Conservation (phyloP, 1,140 invertebrate genomes). For the Pachyrhynchus sulphureomaculatus region DNA sequence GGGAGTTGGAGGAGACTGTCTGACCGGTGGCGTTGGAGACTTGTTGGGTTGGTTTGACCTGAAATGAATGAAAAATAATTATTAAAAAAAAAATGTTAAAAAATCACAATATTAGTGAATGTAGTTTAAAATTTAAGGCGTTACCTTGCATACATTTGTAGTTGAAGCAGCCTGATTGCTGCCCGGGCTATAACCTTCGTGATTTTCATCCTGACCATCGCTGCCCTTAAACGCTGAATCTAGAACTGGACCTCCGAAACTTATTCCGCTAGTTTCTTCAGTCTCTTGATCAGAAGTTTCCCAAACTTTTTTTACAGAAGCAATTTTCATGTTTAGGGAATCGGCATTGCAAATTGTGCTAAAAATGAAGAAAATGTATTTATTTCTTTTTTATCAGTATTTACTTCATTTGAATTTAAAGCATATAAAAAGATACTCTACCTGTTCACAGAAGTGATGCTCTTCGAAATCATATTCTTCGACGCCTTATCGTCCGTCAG, state of each 20-base stretch:
- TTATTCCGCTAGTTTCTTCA: conserved; percentile 54
- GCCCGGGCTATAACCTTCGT: conserved; percentile 57
- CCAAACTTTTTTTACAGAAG: conserved; percentile 91
- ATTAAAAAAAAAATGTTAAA: neutral
- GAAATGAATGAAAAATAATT: conserved; percentile 21
- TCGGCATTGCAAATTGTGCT: conserved; percentile 79
- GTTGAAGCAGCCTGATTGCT: conserved; percentile 49
- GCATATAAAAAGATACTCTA: too few species aligned
- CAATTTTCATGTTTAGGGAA: conserved; percentile 86
- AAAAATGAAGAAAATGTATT: conserved; percentile 5
- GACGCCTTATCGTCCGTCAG: conserved; percentile 73
- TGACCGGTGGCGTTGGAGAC: conserved; percentile 55
- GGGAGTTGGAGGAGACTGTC: conserved; percentile 36
- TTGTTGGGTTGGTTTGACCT: conserved; percentile 76
- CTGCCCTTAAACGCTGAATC: conserved; percentile 47
- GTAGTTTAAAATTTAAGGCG: too few species aligned
- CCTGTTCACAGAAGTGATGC: conserved; percentile 59
- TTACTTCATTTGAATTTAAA: too few species aligned
- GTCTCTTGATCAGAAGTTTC: conserved; percentile 74
- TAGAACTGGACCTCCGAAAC: conserved; percentile 45
- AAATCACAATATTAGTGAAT: too few species aligned
- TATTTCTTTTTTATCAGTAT: too few species aligned
- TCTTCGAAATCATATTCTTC: conserved; percentile 61
- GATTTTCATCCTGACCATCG: conserved; percentile 52
- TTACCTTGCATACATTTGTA: conserved; percentile 72